Conservation (phyloP, 2,888 invertebrate species). For the Linnaemya tessellans region DNA sequence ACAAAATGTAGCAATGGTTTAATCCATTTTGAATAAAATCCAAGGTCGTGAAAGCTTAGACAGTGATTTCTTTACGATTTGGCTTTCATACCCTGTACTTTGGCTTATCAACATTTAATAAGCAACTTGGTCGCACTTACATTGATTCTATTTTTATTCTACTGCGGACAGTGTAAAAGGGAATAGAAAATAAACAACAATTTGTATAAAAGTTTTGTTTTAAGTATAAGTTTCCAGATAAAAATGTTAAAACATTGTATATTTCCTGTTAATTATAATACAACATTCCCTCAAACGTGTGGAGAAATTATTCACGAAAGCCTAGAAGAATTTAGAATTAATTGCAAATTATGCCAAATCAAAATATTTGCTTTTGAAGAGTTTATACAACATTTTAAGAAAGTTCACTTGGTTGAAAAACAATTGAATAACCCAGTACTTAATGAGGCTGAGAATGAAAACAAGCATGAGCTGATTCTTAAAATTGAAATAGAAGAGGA, state of each 20-base stretch:
- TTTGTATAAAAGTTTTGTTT: neutral
- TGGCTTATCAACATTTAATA: no score
- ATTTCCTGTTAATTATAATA: conserved; percentile 55
- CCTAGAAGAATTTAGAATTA: conserved; percentile 51
- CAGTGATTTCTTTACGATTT: no score
- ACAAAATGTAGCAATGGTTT: no score
- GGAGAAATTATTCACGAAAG: conserved; percentile 63
- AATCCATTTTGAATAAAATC: no score
- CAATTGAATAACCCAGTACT: neutral
- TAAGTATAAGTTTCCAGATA: neutral
- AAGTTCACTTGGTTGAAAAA: conserved; percentile 49
- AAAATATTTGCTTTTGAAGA: conserved; percentile 67
- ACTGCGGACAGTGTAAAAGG: neutral
- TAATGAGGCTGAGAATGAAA: neutral
- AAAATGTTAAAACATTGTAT: conserved; percentile 64
- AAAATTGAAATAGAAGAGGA: neutral
- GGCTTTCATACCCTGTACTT: no score
- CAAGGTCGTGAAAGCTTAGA: no score
- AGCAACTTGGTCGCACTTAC: no score
- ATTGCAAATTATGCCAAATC: conserved; percentile 62
- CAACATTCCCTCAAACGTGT: conserved; percentile 32
- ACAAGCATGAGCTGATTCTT: neutral
- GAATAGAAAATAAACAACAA: neutral
- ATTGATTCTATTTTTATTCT: no score
- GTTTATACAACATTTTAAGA: conserved; percentile 65